Evolutionary conservation across 2,797 vertebrate species (phyloP).

Genomic region (Leuciscus waleckii): DNA sequence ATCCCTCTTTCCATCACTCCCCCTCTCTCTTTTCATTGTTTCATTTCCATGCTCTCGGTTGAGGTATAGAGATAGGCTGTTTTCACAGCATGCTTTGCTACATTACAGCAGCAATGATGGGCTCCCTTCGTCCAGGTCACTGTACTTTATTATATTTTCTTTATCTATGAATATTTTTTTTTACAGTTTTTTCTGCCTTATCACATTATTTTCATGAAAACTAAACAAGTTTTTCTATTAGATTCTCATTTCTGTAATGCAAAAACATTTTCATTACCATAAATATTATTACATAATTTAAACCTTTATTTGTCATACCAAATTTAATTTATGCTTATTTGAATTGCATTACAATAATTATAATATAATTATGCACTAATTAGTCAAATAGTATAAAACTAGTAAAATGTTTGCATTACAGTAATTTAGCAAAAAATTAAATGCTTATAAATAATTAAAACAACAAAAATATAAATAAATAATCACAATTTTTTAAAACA

Average conservation of each 20-base stretch:
- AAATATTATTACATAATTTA: neutral
- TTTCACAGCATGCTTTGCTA: slow-evolving; percentile 50
- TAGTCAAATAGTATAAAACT: neutral
- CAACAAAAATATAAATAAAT: neutral
- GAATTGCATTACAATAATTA: neutral
- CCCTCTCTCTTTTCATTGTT: slow-evolving; percentile 48
- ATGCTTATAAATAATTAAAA: neutral
- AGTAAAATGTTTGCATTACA: neutral
- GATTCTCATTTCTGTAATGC: neutral
- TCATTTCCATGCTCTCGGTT: slow-evolving; percentile 24
- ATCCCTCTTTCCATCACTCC: slow-evolving; percentile 46
- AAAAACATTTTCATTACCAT: neutral
- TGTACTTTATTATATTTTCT: neutral
- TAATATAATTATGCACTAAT: neutral
- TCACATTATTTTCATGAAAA: neutral
- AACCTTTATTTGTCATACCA: neutral
- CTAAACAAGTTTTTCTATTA: neutral
- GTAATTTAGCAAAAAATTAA: neutral
- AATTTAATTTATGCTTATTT: neutral
- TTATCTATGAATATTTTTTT: neutral
- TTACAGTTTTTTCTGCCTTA: too few species aligned
- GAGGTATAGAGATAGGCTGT: slow-evolving; percentile 31
- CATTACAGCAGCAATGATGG: slow-evolving; percentile 39
- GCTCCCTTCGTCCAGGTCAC: neutral
- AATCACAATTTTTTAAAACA: too few species aligned